Conservation (phyloP, 2,797 vertebrate species). For the Poecilia picta region DNA sequence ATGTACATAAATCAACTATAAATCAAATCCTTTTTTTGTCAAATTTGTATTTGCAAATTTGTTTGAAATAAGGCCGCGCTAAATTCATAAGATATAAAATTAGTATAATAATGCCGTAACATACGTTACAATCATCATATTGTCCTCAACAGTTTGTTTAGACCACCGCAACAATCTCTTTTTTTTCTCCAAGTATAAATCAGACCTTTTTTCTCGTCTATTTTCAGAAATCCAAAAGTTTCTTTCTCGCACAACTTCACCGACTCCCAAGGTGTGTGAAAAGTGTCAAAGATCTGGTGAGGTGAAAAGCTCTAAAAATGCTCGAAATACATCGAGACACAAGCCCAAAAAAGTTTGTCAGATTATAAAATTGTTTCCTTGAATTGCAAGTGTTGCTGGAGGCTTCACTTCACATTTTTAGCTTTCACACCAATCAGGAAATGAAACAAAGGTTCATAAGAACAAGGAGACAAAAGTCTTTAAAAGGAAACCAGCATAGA, state of each 20-base stretch:
- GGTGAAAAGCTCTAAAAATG: neutral
- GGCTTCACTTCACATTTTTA: neutral
- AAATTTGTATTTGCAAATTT: neutral
- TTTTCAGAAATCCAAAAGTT: neutral
- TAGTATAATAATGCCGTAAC: neutral
- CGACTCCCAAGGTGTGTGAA: neutral
- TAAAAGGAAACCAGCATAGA: neutral
- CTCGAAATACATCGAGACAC: neutral
- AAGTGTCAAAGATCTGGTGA: neutral
- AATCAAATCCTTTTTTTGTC: too few species aligned
- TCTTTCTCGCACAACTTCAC: neutral
- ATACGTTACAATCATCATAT: neutral
- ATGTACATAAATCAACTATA: neutral
- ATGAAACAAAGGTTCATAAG: neutral
- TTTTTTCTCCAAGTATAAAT: neutral
- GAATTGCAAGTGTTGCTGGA: neutral
- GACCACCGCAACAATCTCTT: neutral
- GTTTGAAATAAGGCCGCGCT: neutral
- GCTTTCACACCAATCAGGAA: neutral
- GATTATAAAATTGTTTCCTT: neutral
- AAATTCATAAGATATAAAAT: neutral
- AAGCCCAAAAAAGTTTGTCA: neutral
- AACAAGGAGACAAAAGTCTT: neutral
- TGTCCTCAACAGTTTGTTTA: neutral
- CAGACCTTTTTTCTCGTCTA: neutral